A percentile compares a stretch with the other conserved stretches of the same genome.
Evolutionary conservation across 2,113 vertebrate genomes (phyloP).

Genomic region (Pluvianellus socialis): DNA sequence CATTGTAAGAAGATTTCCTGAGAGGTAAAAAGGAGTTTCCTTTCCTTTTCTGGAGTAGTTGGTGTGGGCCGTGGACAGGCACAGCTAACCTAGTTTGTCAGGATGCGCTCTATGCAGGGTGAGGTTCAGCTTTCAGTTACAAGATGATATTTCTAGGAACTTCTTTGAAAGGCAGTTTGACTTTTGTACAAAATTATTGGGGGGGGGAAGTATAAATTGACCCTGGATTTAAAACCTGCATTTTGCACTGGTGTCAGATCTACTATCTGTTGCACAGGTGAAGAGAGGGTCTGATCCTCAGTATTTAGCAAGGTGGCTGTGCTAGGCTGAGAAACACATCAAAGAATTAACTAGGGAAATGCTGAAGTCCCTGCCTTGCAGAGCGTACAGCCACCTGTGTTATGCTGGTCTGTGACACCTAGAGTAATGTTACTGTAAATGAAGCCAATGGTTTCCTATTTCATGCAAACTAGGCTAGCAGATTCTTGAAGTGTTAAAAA

Average conservation of each 20-base stretch:
- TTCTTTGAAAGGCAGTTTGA: not conserved
- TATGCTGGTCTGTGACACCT: not conserved
- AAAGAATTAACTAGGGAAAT: not conserved
- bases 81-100: not conserved
- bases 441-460: not conserved
- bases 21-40: not conserved
- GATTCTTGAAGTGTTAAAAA: not conserved
- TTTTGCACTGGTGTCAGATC: not conserved
- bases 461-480: not conserved
- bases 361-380: not conserved
- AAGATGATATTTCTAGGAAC: not conserved
- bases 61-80: not conserved
- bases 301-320: not conserved
- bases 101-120: fast-evolving
- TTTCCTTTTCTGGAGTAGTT: not conserved
- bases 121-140: not conserved
- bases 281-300: not conserved
- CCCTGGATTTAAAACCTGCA: not conserved
- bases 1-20: not conserved
- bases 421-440: not conserved
- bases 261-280: not conserved
- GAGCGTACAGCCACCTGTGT: not conserved
- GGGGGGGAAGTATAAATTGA: not conserved
- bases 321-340: not conserved
- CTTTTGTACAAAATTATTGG: not conserved